Evolutionary conservation across 2,797 vertebrate genomes (phyloP).

Genomic region (Novumbra hubbsi): DNA sequence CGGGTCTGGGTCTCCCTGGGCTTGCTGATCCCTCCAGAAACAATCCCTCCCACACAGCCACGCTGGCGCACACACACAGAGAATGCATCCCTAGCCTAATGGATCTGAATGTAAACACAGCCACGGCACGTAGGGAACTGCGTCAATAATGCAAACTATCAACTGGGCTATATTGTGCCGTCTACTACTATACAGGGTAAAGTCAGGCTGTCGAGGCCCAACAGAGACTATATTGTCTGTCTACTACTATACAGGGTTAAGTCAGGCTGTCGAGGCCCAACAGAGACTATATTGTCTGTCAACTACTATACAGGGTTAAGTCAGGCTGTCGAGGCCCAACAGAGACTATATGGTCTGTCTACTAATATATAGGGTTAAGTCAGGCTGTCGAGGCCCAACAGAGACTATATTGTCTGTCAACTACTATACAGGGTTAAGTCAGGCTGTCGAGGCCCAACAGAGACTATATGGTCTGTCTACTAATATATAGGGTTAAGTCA

Average conservation of each 20-base stretch:
- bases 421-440: neutral
- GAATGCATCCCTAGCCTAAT: neutral
- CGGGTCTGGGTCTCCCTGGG: neutral
- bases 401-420: neutral
- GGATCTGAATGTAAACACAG: neutral
- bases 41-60: neutral
- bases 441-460: neutral
- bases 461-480: neutral
- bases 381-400: neutral
- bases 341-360: neutral
- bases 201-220: constrained; percentile 1
- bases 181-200: neutral
- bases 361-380: neutral
- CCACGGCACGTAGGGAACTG: neutral
- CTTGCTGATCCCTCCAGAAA: neutral
- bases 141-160: neutral
- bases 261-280: neutral
- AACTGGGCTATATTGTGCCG: neutral
- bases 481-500: neutral
- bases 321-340: neutral
- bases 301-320: neutral
- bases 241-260: neutral
- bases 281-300: neutral
- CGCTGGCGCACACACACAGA: neutral
- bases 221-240: neutral